Evolutionary conservation across 2,113 vertebrate species (phyloP).

Genomic region (Limnothrissa miodon): DNA sequence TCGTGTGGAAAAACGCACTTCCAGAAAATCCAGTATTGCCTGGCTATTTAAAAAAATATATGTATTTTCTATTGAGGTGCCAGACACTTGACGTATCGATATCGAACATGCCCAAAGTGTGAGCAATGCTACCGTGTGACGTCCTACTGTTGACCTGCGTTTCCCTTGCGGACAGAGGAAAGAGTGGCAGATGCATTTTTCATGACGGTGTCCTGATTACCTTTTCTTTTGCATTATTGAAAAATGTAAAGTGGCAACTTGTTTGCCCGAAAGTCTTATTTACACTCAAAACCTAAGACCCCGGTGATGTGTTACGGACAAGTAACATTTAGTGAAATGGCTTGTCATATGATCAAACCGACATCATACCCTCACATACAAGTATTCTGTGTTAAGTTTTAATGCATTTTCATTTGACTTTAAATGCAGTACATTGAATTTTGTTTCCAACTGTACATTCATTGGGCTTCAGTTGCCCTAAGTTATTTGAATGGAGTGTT

Average conservation of each 20-base stretch:
- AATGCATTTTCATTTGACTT: neutral
- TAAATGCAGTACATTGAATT: neutral
- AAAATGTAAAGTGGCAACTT: conserved; percentile 47
- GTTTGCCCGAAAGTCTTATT: conserved; percentile 51
- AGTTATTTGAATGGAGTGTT: neutral
- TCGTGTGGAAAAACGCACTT: neutral
- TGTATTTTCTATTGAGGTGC: no score
- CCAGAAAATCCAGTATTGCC: neutral
- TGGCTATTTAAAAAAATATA: no score
- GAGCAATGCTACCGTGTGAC: neutral
- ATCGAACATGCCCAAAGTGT: neutral
- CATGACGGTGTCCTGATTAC: conserved; percentile 49
- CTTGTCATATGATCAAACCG: neutral
- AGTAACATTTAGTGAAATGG: neutral
- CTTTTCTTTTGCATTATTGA: conserved; percentile 57
- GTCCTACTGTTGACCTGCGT: neutral
- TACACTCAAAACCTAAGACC: conserved; percentile 33
- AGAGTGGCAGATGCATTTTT: conserved; percentile 47
- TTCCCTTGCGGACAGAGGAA: neutral
- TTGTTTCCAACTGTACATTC: neutral
- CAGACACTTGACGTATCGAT: neutral
- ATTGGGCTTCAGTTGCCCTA: neutral
- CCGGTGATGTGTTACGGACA: neutral
- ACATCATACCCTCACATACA: neutral
- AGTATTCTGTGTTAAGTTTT: neutral